Evolutionary conservation across 2,113 vertebrate species (phyloP).

Genomic region (Crotalus helleri): DNA sequence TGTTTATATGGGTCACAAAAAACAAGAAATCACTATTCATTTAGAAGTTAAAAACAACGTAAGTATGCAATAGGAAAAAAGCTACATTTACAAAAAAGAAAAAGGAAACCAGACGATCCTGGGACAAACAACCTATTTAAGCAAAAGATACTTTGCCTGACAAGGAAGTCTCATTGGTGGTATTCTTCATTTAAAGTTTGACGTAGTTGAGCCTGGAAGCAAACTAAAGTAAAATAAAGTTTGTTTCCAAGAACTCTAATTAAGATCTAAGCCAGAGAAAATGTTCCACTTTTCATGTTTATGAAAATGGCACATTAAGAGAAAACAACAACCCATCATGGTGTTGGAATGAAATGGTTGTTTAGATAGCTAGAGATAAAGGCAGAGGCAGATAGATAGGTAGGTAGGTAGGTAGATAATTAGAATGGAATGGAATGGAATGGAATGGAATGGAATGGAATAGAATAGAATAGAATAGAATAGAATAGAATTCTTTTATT

Average conservation of each 20-base stretch:
- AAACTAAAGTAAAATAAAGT: background rate
- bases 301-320: background rate
- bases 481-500: no score
- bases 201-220: background rate
- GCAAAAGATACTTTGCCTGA: background rate
- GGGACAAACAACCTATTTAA: background rate
- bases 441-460: no score
- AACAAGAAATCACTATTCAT: constrained; percentile 56
- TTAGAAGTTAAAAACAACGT: constrained; percentile 50
- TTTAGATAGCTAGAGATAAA: background rate
- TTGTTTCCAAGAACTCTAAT: background rate
- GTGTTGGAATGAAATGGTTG: background rate
- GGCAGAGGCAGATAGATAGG: background rate
- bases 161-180: background rate
- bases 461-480: no score
- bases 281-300: background rate
- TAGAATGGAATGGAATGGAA: no score
- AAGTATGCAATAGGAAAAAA: constrained; percentile 51
- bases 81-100: constrained; percentile 47
- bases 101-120: constrained; percentile 9
- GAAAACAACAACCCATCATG: background rate
- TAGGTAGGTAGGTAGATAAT: no score
- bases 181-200: background rate
- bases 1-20: constrained; percentile 37
- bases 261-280: background rate